Conservation (phyloP, 2,113 vertebrate species). For the Antennarius striatus region DNA sequence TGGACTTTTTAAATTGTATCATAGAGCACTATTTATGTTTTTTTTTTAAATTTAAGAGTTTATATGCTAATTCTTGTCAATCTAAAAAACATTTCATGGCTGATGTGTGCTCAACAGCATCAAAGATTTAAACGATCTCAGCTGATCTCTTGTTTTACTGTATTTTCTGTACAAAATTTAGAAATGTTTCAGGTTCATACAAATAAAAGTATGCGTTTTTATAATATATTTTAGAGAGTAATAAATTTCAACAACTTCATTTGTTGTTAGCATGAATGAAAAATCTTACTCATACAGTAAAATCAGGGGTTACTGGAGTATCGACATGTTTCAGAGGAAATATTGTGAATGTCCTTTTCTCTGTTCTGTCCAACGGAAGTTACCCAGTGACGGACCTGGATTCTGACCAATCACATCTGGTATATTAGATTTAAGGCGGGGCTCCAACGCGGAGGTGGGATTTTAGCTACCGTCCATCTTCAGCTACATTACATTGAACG, state of each 20-base stretch:
- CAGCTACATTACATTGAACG: constrained; percentile 77
- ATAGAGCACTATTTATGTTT: neutral
- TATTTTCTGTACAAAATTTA: neutral
- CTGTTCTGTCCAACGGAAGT: constrained; percentile 55
- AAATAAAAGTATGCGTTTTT: too few relatives aligned
- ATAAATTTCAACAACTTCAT: neutral
- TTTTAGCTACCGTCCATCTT: constrained; percentile 82
- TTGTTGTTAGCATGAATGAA: neutral
- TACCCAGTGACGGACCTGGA: constrained; percentile 14
- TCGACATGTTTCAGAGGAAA: neutral
- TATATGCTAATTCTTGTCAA: neutral
- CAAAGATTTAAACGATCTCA: neutral
- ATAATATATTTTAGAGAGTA: too few relatives aligned
- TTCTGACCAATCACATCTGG: constrained; percentile 56
- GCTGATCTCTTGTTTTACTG: neutral
- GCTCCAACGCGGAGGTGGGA: constrained; percentile 62
- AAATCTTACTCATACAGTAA: neutral
- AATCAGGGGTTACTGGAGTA: neutral
- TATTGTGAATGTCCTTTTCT: neutral
- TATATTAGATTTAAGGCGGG: constrained; percentile 55
- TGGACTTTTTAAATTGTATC: neutral
- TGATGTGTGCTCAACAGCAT: constrained; percentile 2
- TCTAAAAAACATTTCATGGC: neutral
- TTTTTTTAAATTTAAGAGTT: neutral
- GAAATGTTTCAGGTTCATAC: too few relatives aligned